Base-by-base conservation (phyloP, 2,113 vertebrate genomes). In the Daubentonia madagascariensis region DNA sequence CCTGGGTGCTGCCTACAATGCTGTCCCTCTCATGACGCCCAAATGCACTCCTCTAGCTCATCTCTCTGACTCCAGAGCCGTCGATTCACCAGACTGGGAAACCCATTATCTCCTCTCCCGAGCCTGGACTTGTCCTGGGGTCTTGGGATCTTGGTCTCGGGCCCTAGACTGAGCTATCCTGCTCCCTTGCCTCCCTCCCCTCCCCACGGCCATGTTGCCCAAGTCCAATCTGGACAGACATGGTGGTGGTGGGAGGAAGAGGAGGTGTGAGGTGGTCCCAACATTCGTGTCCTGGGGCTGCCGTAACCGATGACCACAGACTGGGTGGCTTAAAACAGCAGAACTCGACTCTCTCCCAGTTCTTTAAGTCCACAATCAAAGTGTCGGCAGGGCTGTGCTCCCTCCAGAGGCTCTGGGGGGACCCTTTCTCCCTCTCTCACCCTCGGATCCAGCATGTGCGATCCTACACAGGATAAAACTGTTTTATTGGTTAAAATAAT, bases 121-220 rank as follows among this genome's bases (percentile, higher is more conserved):
- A 13, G 70, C 43, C 28, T 11, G 73, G 16, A 22, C 73, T 22
- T 1, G 8, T 63, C 25, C 12, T 30, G 61, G 25, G 61, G 30
- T 61, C n/a, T 12, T 0, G 3, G n/a, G 83, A 4, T 18, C 75
- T 30, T 0, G 8, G 54, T 5, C 6, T 13, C 0, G 0, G 75
- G 59, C 25, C 25, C 35, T 10, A 8, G 12, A 13, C 75, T 0
- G 14, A 0, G 8, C 59, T 0, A 1, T 22, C 45, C 11, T 1
- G 25, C 2, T 0, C 30, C 7, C 78, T 72, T 48, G 30, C 7
- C 52, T 18, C 6, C 12, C 6, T 37, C 43, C 17, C 73, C 28
- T 32, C 28, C 14, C 73, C 28, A 16, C 43, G 4, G 70, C 28
- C 43, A 18, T 48, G 40, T 13, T 32, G 28, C 8, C 73, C 43